Evolutionary conservation across 2,797 vertebrate genomes (phyloP).

Genomic region (Oryzias sinensis): DNA sequence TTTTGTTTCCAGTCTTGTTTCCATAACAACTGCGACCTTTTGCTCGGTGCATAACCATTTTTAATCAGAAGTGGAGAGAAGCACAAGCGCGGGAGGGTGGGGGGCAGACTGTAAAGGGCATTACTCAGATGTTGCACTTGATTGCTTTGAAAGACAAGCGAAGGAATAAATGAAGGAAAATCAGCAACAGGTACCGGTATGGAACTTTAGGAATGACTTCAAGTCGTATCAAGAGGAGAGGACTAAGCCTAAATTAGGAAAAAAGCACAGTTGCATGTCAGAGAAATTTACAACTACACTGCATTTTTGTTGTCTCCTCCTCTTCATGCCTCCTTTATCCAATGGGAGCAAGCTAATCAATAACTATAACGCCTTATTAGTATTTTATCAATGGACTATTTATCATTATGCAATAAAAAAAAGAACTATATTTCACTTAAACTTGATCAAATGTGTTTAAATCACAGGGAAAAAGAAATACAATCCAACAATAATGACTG

Average conservation of each 20-base stretch:
- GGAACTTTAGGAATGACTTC: background rate
- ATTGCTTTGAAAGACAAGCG: slow-evolving; percentile 4
- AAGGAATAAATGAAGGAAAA: background rate
- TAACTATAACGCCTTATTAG: too few species aligned
- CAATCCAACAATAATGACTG: too few species aligned
- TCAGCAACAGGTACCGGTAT: background rate
- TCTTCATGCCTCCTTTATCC: too few species aligned
- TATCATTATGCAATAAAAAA: background rate
- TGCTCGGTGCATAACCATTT: slow-evolving; percentile 64
- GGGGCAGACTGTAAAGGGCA: slow-evolving; percentile 6
- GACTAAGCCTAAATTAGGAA: too few species aligned
- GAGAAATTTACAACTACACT: too few species aligned
- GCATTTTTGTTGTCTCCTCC: too few species aligned
- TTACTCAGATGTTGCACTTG: slow-evolving; percentile 28
- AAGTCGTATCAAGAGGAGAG: too few species aligned
- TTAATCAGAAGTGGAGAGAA: slow-evolving; percentile 62
- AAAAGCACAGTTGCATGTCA: too few species aligned
- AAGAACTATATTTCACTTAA: background rate
- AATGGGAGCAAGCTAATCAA: too few species aligned
- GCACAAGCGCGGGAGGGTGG: slow-evolving; percentile 43
- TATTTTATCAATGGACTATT: background rate
- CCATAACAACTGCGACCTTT: slow-evolving; percentile 84
- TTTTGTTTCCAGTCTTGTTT: slow-evolving; percentile 79
- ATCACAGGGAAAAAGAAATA: too few species aligned
- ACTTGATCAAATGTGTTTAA: too few species aligned